Conservation (phyloP, 2,113 vertebrate genomes). For the Zingel zingel region DNA sequence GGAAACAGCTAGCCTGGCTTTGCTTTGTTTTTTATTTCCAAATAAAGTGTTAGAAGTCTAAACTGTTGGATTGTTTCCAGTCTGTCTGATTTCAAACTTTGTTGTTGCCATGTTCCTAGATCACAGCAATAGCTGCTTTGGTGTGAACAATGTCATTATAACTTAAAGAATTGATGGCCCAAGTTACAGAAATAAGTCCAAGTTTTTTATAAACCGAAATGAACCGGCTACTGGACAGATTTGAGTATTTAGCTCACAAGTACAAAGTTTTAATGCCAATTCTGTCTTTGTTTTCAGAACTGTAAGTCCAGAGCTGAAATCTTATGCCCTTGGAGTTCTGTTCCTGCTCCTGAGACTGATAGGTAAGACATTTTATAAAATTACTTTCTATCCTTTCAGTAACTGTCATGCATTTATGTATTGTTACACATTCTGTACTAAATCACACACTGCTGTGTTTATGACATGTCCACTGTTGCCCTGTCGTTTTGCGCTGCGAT, state of each 20-base stretch:
- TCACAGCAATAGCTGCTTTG: not conserved
- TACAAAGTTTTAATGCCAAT: not conserved
- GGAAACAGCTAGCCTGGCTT: too few species aligned
- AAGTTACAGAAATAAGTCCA: not conserved
- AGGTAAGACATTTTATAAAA: slow-evolving; percentile 61
- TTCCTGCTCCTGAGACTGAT: slow-evolving; percentile 84
- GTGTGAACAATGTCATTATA: not conserved
- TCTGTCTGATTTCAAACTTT: not conserved
- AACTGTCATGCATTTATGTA: not conserved
- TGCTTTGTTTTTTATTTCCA: not conserved
- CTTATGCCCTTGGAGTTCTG: slow-evolving; percentile 82
- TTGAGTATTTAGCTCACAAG: not conserved
- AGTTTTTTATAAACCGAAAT: not conserved
- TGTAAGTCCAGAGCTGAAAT: slow-evolving; percentile 84
- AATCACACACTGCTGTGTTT: not conserved
- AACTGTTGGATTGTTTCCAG: not conserved
- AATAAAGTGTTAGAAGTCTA: not conserved
- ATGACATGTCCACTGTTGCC: not conserved
- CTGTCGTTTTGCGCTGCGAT: slow-evolving; percentile 27
- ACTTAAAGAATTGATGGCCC: not conserved
- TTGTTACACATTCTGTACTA: not conserved
- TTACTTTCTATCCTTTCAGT: not conserved
- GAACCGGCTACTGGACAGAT: too few species aligned
- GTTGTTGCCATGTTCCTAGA: not conserved
- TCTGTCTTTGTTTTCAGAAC: slow-evolving; percentile 71